Percentiles rank a stretch among this genome's conserved stretches.
Evolutionary conservation across 2,888 invertebrate species (phyloP).

Genomic region (Halictus ligatus): DNA sequence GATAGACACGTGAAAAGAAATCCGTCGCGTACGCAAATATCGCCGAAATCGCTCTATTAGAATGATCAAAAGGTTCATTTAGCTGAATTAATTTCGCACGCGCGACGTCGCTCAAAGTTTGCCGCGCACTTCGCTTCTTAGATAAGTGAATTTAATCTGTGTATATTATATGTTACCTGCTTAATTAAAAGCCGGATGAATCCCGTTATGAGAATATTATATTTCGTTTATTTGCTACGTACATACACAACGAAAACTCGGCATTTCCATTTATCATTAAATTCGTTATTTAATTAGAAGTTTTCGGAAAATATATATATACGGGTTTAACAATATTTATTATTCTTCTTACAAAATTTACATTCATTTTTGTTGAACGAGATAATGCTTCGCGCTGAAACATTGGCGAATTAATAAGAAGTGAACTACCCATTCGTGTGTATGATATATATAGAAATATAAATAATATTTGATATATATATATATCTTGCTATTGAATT

Average conservation of each 20-base stretch:
- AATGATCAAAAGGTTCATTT: neutral
- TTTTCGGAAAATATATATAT: neutral
- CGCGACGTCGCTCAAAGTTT: neutral
- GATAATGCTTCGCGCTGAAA: neutral
- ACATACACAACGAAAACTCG: no score
- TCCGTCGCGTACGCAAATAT: neutral
- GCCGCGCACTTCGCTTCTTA: neutral
- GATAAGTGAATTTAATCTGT: neutral
- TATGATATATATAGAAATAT: neutral
- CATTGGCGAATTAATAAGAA: neutral
- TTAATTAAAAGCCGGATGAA: neutral
- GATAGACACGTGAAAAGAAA: neutral
- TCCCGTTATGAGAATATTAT: neutral
- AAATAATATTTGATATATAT: neutral
- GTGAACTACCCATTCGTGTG: neutral
- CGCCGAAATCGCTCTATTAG: neutral
- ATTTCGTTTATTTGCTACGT: no score
- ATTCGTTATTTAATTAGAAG: neutral
- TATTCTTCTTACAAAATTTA: neutral
- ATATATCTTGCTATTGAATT: neutral
- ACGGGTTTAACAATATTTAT: neutral
- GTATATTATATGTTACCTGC: neutral
- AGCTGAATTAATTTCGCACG: neutral
- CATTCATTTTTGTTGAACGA: neutral
- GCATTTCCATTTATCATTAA: no score